Conservation (phyloP, 2,888 invertebrate species). For the Ectemnius cavifrons region DNA sequence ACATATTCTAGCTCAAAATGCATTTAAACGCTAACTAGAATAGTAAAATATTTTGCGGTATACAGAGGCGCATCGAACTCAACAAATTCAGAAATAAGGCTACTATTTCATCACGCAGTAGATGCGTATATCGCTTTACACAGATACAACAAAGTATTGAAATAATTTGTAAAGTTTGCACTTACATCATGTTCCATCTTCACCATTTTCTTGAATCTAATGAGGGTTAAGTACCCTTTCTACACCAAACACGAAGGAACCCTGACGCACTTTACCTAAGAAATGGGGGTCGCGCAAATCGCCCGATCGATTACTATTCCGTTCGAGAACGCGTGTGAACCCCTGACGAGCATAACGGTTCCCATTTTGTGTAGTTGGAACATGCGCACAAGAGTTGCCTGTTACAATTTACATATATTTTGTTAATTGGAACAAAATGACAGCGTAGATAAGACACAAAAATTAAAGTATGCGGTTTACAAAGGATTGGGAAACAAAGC, state of each 20-base stretch:
- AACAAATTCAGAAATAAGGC: no score
- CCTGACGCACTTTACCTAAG: slow-evolving; percentile 13
- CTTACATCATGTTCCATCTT: slow-evolving; percentile 76
- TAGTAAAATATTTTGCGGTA: no score
- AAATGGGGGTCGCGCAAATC: slow-evolving; percentile 48
- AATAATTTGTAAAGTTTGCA: slow-evolving; percentile 25
- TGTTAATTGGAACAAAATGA: not conserved
- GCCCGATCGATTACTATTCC: slow-evolving; percentile 65
- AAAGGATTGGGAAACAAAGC: no score
- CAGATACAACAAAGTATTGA: not conserved
- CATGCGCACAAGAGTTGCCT: slow-evolving; percentile 42
- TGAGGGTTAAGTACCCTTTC: slow-evolving; percentile 32
- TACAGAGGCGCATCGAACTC: no score
- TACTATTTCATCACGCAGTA: no score
- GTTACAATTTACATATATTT: slow-evolving; percentile 22
- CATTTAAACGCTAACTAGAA: no score
- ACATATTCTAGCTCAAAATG: no score
- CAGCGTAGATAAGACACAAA: no score
- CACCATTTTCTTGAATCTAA: slow-evolving; percentile 68
- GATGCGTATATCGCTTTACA: no score
- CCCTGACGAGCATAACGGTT: slow-evolving; percentile 48
- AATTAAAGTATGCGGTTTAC: no score
- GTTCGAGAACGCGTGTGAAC: slow-evolving; percentile 61
- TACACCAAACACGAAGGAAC: slow-evolving; percentile 37
- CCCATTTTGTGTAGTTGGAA: slow-evolving; percentile 16